Percentiles rank a stretch among this genome's conserved stretches.
phyloP scores from a whole-genome alignment of 2,113 vertebrate species.

The Anhinga rufa region DNA sequence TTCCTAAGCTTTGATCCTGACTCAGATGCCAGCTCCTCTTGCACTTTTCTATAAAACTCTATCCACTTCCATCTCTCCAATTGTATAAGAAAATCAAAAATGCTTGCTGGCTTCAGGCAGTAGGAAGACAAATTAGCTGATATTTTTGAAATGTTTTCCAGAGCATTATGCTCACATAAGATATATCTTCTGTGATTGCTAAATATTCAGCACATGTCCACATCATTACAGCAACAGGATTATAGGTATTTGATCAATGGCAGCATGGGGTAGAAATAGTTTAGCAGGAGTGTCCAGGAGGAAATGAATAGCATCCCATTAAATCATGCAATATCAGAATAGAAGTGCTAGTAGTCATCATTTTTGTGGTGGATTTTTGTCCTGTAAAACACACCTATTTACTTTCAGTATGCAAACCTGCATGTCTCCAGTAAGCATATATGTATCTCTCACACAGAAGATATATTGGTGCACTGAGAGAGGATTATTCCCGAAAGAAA shows the following conservation, averaged over 20 bases:
- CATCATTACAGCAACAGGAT: not conserved
- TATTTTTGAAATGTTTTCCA: not conserved
- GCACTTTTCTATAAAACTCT: not conserved
- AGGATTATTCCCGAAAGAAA: not conserved
- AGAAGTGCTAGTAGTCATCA: not conserved
- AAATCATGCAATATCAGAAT: not conserved
- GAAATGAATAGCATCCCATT: not conserved
- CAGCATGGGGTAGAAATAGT: not conserved
- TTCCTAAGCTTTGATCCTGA: not conserved
- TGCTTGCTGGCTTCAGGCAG: not conserved
- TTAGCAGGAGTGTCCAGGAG: not conserved
- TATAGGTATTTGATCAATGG: not conserved
- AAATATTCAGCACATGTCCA: not conserved
- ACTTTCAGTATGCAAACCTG: not conserved
- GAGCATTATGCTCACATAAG: not conserved
- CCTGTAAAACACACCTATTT: not conserved
- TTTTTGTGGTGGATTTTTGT: not conserved
- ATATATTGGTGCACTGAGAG: not conserved
- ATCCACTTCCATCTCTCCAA: not conserved
- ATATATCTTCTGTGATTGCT: not conserved
- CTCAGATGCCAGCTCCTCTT: not conserved
- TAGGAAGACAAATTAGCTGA: not conserved
- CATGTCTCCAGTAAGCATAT: not conserved
- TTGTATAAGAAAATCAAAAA: not conserved
- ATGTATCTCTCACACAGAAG: not conserved